Base-by-base conservation (phyloP, 2,888 invertebrate genomes). In the Drosophila mimetica region DNA sequence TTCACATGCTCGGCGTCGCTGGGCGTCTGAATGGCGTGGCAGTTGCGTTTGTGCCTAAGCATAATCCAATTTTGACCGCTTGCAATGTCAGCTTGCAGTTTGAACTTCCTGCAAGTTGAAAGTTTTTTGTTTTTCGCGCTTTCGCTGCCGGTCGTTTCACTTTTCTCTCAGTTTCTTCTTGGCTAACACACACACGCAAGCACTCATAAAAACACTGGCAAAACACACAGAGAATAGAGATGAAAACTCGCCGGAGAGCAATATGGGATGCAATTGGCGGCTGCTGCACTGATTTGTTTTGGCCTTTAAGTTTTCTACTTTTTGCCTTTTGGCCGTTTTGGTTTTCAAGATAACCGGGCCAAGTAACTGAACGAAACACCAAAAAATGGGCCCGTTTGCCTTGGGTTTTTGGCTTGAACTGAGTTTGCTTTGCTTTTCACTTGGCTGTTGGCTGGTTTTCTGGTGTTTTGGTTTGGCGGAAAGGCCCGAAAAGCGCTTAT, bases 21-120 rank as follows among this genome's bases (percentile, higher is more conserved):
- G 58, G 51, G 70, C 72, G 71, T 71, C 50, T 48, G 54, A 53
- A 55, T 75, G 54, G 70, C 64, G 65, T 59, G 65, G 59, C 50
- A 70, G 55, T 73, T 80, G 72, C 76, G 81, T 79, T 84, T 76
- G 72, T 76, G 77, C 86, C 79, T 79, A 80, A 90, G 89, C 89
- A 90, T 89, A 89, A 89, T 89, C 89, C 79, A 89, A 86, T 74
- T 79, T 78, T 88, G 36, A 58, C 67, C 64, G 61, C 66, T 67
- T 64, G 65, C 32, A 64, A 65, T 67, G 69, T 74, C 86, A 84
- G 79, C 57, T 84, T 84, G 75, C 50, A 58, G 53, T 37, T 42
- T 37, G 48, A 22, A 22, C 69, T 66, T 59, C 46, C 46, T 41
- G 39, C 32, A 32, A 14, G 48, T 36, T 36, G 42, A 25, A 44